Conservation (phyloP, 2,888 invertebrate species). For the Antitype chi region DNA sequence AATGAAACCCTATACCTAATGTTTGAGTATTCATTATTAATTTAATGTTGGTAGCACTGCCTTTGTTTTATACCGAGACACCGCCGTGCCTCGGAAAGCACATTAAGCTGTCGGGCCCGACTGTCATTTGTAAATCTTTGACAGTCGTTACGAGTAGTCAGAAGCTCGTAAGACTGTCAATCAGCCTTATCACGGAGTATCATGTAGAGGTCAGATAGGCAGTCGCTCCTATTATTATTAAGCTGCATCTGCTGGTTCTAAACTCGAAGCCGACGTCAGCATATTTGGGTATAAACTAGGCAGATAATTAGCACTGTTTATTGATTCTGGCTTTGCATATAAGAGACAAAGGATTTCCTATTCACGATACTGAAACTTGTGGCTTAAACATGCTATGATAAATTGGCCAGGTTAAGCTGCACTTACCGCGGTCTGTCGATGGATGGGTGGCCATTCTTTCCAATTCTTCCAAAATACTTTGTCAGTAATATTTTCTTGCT, state of each 20-base stretch:
- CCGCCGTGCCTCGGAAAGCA: background rate
- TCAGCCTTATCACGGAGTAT: background rate
- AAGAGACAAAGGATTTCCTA: background rate
- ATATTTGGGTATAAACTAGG: background rate
- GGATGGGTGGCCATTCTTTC: background rate
- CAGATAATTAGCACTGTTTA: background rate
- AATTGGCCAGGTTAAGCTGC: background rate
- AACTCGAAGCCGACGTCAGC: too few relatives aligned
- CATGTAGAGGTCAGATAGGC: background rate
- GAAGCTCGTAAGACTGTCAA: background rate
- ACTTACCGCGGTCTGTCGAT: background rate
- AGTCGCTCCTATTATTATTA: too few relatives aligned
- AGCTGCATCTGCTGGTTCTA: too few relatives aligned
- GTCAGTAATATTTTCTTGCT: background rate
- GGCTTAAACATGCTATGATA: too few relatives aligned
- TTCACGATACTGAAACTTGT: background rate
- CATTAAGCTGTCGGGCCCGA: too few relatives aligned
- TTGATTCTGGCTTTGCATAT: too few relatives aligned
- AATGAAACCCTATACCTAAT: conserved; percentile 32
- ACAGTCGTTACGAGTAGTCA: background rate
- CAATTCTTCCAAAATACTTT: background rate
- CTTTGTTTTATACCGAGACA: background rate
- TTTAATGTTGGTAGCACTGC: background rate
- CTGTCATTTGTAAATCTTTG: background rate
- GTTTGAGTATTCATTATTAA: conserved; percentile 19